Percentiles rank a stretch among this genome's conserved stretches.
Evolutionary conservation across 2,797 vertebrate genomes (phyloP).

Genomic region (Ceyx erithaca): DNA sequence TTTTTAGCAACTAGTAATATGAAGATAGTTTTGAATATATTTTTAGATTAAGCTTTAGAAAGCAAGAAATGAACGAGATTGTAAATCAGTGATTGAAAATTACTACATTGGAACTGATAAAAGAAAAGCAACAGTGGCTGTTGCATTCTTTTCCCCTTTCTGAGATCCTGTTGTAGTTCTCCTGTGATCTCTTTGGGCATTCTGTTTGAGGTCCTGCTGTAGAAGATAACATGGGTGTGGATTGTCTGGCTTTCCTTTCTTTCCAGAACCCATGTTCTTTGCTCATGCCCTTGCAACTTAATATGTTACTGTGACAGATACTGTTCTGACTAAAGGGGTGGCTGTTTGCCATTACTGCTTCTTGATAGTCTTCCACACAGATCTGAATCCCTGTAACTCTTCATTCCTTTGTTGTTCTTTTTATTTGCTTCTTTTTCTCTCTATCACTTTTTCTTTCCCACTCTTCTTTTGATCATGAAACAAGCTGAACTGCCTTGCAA

Average conservation of each 20-base stretch:
- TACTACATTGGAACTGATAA: neutral
- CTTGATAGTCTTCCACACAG: neutral
- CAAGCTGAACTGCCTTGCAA: neutral
- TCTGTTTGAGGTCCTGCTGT: neutral
- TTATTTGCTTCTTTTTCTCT: neutral
- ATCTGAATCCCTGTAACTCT: neutral
- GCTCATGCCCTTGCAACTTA: neutral
- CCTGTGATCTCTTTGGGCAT: neutral
- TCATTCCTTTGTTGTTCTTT: neutral
- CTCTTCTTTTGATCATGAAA: neutral
- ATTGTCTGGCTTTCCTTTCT: neutral
- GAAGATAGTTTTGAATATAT: neutral
- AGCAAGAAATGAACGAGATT: accelerated
- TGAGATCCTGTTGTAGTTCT: neutral
- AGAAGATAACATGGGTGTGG: neutral
- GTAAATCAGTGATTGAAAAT: neutral
- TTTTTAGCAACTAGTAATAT: neutral
- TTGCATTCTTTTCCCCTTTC: neutral
- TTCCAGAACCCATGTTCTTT: neutral
- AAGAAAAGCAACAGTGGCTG: neutral
- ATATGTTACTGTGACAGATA: neutral
- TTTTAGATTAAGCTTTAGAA: neutral
- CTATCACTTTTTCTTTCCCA: neutral
- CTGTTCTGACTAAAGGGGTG: neutral
- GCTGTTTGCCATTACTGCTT: neutral